Evolutionary conservation across 2,797 vertebrate genomes (phyloP), one percentile per base, ranked within the genome.

Genomic region (Holocentrus rufus): DNA sequence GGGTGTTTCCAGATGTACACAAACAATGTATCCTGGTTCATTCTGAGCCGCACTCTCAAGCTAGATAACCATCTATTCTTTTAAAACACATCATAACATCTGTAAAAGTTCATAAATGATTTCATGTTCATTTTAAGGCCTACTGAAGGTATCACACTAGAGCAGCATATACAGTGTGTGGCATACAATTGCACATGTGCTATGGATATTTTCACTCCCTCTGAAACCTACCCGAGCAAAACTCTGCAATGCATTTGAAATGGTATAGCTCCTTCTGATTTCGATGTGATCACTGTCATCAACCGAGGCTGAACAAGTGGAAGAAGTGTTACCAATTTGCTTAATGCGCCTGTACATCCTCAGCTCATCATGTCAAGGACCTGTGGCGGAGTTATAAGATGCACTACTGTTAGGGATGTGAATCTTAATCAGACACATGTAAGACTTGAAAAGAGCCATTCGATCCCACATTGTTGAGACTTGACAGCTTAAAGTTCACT

Each of bases 281-380:
- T 6, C 14, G 17, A 6, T 5, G 30, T 68, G 55, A 79, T 78
- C 54, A 23, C 47, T 56, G 71, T 79, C 81, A 79, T 87, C 75
- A 84, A 63, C 55, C 39, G n/a, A 46, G 71, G 80, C 36, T 72
- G 73, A 74, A 65, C 27, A 31, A 79, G 78, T 15, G 36, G 52
- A 25, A 7, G 11, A 5, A 83, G 72, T 66, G 74, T 30, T n/a
- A 54, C 58, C 34, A 36, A 11, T 3, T 17, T 34, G 36, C 52
- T 23, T 44, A 74, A 27, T 27, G 65, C 66, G 65, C 60, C 64
- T 20, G 50, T 52, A 30, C 58, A 65, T 55, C 79, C 53, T 8
- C 3, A 62, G 69, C 82, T 83, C 80, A 74, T 80, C 65, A 46
- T 52, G 75, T 72, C 47, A 23, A 88, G 74, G 67, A 76, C 74